A percentile compares a stretch with the other conserved stretches of the same genome.
Conservation (phyloP, 2,888 invertebrate species). For the Volucella inflata region DNA sequence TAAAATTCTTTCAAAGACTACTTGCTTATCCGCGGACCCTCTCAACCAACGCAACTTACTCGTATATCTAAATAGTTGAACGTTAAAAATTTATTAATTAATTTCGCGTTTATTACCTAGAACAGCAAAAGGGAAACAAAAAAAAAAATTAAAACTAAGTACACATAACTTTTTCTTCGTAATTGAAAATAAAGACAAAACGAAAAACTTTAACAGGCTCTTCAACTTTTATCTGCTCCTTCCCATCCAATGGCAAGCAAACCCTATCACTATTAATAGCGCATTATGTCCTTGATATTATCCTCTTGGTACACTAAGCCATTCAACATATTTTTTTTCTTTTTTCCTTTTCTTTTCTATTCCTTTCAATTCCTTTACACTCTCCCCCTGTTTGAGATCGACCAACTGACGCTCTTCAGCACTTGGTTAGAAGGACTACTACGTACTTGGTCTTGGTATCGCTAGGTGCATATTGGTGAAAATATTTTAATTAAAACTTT, state of each 20-base stretch:
- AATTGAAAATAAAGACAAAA: slow-evolving; percentile 36
- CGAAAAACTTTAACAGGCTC: slow-evolving; percentile 60
- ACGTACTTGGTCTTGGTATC: slow-evolving; percentile 11
- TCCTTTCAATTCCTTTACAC: slow-evolving; percentile 52
- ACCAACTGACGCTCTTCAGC: slow-evolving; percentile 3
- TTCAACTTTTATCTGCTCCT: slow-evolving; percentile 28
- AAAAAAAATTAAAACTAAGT: slow-evolving; percentile 23
- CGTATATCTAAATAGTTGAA: slow-evolving; percentile 49
- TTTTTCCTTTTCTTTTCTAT: slow-evolving; percentile 58
- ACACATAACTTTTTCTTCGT: slow-evolving; percentile 55
- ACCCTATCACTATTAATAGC: slow-evolving; percentile 65
- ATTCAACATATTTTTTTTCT: slow-evolving; percentile 71
- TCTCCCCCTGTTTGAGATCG: slow-evolving; percentile 22
- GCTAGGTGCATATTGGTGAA: slow-evolving; percentile 71
- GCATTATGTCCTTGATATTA: slow-evolving; percentile 74
- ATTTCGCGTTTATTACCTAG: slow-evolving; percentile 67
- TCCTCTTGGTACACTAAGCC: slow-evolving; percentile 61
- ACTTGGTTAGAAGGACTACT: slow-evolving; percentile 1
- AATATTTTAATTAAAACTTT: slow-evolving; percentile 75
- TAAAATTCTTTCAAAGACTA: slow-evolving; percentile 14
- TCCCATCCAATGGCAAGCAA: slow-evolving; percentile 11
- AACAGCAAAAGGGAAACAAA: slow-evolving; percentile 18
- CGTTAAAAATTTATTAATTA: slow-evolving; percentile 73
- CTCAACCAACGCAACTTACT: not conserved
- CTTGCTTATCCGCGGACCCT: not conserved